These are phyloP conservation scores for Platysternon megacephalum DNA, from an alignment of 2,113 vertebrate genomes.

Conservation along the genomic window DNA sequence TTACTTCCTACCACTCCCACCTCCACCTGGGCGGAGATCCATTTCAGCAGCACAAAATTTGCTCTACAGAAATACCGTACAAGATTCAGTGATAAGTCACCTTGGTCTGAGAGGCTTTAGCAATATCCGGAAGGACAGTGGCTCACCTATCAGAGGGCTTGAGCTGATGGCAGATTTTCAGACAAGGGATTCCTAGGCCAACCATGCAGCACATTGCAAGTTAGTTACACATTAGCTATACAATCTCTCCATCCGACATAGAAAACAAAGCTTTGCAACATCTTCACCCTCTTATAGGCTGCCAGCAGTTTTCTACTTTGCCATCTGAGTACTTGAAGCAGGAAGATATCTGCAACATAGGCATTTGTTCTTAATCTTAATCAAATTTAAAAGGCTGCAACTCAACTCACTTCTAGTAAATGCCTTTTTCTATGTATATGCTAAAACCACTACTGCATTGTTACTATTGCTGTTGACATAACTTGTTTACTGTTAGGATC, in stretches of 20 bases:
- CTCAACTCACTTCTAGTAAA: neutral
- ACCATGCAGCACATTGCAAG: accelerated
- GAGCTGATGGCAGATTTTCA: neutral
- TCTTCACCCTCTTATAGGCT: neutral
- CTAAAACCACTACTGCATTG: neutral
- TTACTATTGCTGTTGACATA: neutral
- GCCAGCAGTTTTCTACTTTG: neutral
- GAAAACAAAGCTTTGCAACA: neutral
- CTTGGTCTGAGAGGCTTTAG: neutral
- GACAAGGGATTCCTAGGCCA: neutral
- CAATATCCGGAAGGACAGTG: neutral
- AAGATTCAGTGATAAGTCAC: neutral
- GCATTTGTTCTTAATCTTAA: neutral
- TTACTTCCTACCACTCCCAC: neutral
- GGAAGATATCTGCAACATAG: neutral
- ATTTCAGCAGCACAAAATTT: neutral
- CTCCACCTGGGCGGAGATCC: neutral
- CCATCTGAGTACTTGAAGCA: neutral
- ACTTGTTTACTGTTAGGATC: neutral
- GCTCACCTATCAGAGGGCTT: neutral
- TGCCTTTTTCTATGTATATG: neutral
- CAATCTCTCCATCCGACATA: neutral
- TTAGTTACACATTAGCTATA: neutral
- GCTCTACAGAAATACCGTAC: neutral
- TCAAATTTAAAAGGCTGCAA: neutral